These are phyloP conservation scores for Athalia cordata DNA, from an alignment of 2,888 invertebrate species.

Conservation along the genomic window DNA sequence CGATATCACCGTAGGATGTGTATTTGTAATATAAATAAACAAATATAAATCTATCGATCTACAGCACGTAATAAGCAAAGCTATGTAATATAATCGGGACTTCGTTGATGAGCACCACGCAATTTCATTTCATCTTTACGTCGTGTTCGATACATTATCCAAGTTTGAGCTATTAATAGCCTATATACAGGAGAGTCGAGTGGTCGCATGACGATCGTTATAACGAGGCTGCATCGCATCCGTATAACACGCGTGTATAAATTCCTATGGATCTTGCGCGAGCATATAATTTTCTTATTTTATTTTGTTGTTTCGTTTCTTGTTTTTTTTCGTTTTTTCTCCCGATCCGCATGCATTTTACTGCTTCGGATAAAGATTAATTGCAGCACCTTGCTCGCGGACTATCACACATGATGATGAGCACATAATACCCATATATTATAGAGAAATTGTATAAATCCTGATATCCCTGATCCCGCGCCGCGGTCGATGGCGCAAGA, in stretches of 20 bases:
- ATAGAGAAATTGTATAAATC: background rate
- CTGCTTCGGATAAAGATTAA: conserved; percentile 8
- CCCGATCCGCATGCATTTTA: background rate
- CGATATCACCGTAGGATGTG: too few relatives aligned
- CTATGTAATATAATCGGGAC: background rate
- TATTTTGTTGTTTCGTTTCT: background rate
- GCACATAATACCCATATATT: too few relatives aligned
- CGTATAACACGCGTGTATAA: too few relatives aligned
- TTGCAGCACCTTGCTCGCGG: conserved; percentile 8
- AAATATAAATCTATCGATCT: background rate
- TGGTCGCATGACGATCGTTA: conserved; percentile 5
- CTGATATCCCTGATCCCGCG: background rate
- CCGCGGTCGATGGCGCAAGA: conserved; percentile 9
- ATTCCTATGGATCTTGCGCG: too few relatives aligned
- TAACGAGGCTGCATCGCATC: too few relatives aligned
- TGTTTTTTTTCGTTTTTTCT: background rate
- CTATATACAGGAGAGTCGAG: background rate
- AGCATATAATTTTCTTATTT: too few relatives aligned
- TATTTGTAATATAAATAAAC: too few relatives aligned
- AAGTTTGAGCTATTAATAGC: conserved; percentile 36
- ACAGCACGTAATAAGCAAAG: background rate
- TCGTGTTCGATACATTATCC: conserved; percentile 26
- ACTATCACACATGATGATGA: background rate
- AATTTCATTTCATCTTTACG: conserved; percentile 28
- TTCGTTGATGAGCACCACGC: conserved; percentile 15